phyloP scores from a whole-genome alignment of 2,797 vertebrate species.

The Uromys caudimaculatus region DNA sequence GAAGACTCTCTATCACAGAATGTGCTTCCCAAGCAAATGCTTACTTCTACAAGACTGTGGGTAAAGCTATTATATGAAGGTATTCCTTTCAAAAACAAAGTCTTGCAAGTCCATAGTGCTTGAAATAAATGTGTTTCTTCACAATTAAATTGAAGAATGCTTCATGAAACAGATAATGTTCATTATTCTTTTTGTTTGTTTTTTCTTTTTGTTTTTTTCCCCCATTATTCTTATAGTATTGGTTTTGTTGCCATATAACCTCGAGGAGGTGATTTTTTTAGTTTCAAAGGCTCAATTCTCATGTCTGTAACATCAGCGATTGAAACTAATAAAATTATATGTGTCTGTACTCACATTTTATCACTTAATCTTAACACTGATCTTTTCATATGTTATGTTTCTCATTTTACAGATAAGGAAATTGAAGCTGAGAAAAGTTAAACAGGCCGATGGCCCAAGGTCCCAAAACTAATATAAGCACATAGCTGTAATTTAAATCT shows the following conservation, averaged over 20 bases:
- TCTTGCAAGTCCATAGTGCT: neutral
- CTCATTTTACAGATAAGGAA: constrained; percentile 62
- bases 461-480: constrained; percentile 46
- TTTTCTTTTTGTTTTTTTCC: too few species aligned
- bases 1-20: neutral
- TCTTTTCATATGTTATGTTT: neutral
- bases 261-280: constrained; percentile 1
- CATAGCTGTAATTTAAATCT: neutral
- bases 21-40: neutral
- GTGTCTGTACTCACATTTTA: neutral
- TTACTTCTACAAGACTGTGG: neutral
- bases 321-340: constrained; percentile 22
- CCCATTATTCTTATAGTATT: neutral
- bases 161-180: neutral
- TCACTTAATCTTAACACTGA: constrained; percentile 49
- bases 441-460: constrained; percentile 35
- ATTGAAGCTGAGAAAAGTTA: constrained; percentile 59
- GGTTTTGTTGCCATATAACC: neutral
- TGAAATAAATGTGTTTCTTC: constrained; percentile 20
- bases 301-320: neutral
- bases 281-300: neutral
- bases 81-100: constrained; percentile 12
- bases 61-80: neutral
- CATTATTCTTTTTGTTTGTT: too few species aligned
- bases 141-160: neutral